Percentiles rank a stretch among this genome's conserved stretches.
These are phyloP conservation scores for Corythaixoides concolor DNA, from an alignment of 2,113 vertebrate genomes.

Conservation along the genomic window DNA sequence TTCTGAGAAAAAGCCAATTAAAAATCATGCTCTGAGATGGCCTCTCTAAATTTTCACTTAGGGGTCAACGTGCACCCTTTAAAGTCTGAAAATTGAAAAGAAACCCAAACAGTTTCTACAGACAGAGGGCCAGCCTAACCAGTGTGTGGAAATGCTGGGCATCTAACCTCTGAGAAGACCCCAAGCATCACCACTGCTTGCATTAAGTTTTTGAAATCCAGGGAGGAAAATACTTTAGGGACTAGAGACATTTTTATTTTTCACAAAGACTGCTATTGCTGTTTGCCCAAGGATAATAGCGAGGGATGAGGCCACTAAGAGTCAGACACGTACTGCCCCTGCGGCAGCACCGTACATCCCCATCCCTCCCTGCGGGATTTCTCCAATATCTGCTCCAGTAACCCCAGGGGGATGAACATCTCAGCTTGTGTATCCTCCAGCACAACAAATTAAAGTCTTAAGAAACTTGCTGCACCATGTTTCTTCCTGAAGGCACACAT, in stretches of 20 bases:
- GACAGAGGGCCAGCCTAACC: not conserved
- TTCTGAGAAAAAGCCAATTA: not conserved
- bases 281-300: not conserved
- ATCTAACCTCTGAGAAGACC: not conserved
- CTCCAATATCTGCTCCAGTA: not conserved
- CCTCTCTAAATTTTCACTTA: not conserved
- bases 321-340: rapidly evolving
- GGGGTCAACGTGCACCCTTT: not conserved
- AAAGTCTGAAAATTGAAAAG: not conserved
- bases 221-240: not conserved
- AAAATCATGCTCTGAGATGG: not conserved
- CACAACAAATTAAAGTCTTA: not conserved
- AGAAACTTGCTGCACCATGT: not conserved
- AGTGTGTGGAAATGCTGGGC: not conserved
- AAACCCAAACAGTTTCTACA: not conserved
- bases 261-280: not conserved
- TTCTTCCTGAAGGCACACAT: not conserved
- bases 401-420: not conserved
- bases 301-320: not conserved
- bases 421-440: not conserved
- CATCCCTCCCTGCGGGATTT: not conserved
- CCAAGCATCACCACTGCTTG: not conserved
- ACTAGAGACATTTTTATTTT: not conserved
- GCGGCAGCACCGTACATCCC: rapidly evolving
- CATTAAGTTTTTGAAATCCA: not conserved